Conservation (phyloP, 64 coral and sea anemone genomes). For the Exaiptasia diaphana region DNA sequence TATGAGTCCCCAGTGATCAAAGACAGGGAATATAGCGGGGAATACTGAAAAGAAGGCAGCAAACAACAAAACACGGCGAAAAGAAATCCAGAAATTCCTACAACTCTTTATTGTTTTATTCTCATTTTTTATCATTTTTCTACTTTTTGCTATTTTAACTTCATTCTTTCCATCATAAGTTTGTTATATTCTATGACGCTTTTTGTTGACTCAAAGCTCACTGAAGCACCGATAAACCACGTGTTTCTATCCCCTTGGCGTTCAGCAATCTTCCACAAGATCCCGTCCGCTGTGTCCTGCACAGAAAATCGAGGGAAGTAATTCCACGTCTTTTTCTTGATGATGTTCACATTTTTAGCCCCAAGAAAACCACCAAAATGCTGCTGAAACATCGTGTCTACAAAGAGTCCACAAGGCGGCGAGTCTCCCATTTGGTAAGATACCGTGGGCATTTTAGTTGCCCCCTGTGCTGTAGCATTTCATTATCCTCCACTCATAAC, state of each 20-base stretch:
- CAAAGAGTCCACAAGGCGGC: background rate
- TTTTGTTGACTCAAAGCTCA: slow-evolving; percentile 31
- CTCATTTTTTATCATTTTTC: too few species aligned
- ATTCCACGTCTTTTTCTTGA: slow-evolving; percentile 1
- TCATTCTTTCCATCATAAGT: slow-evolving; percentile 16
- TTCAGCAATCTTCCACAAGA: slow-evolving; percentile 16
- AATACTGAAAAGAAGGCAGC: too few species aligned
- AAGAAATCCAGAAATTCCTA: too few species aligned
- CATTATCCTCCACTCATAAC: background rate
- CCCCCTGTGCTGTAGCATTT: background rate
- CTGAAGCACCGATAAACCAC: slow-evolving; percentile 30
- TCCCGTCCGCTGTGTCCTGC: background rate
- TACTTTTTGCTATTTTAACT: too few species aligned
- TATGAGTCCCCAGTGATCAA: too few species aligned
- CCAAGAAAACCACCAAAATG: background rate
- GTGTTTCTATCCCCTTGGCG: slow-evolving; percentile 9
- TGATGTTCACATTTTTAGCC: background rate
- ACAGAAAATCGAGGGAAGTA: slow-evolving; percentile 36
- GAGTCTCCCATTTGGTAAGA: slow-evolving; percentile 7
- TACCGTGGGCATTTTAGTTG: background rate
- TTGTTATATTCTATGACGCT: slow-evolving; percentile 41
- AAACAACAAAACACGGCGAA: too few species aligned
- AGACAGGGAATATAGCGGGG: too few species aligned
- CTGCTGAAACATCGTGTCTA: background rate
- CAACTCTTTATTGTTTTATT: too few species aligned